These are phyloP conservation scores for Calypte anna DNA, from an alignment of 2,113 vertebrate species.

Conservation along the genomic window DNA sequence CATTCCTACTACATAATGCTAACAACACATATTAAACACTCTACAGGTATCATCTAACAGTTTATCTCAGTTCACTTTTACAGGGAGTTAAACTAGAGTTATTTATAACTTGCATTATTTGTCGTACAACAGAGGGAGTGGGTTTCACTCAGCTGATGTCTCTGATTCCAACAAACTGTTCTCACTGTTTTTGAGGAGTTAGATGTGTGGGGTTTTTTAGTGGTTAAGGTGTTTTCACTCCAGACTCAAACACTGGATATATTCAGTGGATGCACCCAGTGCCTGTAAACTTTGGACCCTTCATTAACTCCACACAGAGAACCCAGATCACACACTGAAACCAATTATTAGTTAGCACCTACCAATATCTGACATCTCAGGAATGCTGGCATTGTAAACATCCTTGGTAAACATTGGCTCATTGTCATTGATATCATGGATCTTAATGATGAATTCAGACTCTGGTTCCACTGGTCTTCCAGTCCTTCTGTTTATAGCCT, in stretches of 20 bases:
- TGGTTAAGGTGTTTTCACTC: not conserved
- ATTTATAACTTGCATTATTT: not conserved
- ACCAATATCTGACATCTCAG: conserved; percentile 95
- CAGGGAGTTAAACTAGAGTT: not conserved
- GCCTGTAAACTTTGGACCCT: not conserved
- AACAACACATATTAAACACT: not conserved
- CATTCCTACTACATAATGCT: not conserved
- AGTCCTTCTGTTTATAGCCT: conserved; percentile 89
- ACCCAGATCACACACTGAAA: not conserved
- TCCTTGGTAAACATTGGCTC: conserved; percentile 93
- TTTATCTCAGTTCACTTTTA: not conserved
- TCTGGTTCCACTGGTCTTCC: conserved; percentile 91
- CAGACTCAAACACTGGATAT: not conserved
- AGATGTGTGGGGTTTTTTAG: not conserved
- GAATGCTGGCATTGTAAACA: conserved; percentile 86
- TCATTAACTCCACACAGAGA: not conserved
- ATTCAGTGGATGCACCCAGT: not conserved
- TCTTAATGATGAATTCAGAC: conserved; percentile 97
- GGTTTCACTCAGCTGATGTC: not conserved
- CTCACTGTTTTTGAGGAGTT: not conserved
- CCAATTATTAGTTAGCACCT: conserved; percentile 56
- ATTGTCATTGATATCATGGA: conserved; percentile 98
- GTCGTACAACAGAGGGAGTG: not conserved
- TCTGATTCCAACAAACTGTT: not conserved
- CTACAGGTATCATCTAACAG: not conserved